Conservation (phyloP, 1,140 invertebrate genomes). For the Orchestia grillus region DNA sequence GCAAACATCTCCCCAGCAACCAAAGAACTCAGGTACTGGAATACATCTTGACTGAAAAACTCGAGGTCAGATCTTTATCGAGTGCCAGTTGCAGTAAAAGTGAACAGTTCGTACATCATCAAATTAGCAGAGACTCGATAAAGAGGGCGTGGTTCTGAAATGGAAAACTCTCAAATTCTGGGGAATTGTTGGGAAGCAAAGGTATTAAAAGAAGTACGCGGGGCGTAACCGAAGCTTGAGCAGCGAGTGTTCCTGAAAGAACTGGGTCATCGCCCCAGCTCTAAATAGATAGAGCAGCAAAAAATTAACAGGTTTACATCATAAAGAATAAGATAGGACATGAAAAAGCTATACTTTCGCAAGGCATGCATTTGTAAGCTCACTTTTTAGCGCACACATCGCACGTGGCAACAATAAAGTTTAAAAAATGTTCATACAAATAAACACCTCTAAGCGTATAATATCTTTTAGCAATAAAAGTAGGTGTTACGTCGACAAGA, state of each 20-base stretch:
- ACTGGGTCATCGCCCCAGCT: background rate
- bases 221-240: background rate
- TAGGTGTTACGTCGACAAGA: background rate
- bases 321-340: background rate
- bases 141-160: background rate
- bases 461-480: background rate
- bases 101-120: background rate
- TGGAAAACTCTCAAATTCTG: background rate
- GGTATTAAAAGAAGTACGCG: background rate
- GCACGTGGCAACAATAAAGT: background rate
- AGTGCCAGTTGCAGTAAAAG: background rate
- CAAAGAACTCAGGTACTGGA: background rate
- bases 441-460: background rate
- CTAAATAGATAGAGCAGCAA: background rate
- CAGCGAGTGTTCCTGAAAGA: background rate
- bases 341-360: background rate
- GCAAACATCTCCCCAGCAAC: background rate
- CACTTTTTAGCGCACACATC: background rate
- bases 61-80: background rate
- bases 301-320: constrained; percentile 16
- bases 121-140: background rate
- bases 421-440: background rate
- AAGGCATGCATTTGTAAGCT: background rate
- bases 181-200: background rate
- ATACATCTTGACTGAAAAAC: background rate